Conservation (phyloP, 2,888 invertebrate species). For the Xylota segnis region DNA sequence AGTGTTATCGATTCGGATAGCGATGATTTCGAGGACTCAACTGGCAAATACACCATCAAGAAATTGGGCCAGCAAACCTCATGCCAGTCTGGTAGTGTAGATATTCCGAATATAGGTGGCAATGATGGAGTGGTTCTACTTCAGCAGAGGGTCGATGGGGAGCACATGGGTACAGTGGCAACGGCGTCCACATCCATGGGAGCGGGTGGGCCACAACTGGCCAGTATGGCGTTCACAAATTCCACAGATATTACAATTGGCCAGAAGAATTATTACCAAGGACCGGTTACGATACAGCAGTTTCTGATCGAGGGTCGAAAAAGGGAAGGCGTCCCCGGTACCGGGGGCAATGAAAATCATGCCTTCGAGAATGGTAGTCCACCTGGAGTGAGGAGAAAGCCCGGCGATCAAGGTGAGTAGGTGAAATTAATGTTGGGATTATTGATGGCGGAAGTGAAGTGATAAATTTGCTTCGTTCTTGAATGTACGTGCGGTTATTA, state of each 20-base stretch:
- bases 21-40: slow-evolving; percentile 79
- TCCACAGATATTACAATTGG: slow-evolving; percentile 91
- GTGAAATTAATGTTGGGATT: neutral
- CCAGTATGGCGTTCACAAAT: slow-evolving; percentile 88
- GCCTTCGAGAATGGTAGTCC: slow-evolving; percentile 74
- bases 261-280: slow-evolving; percentile 91
- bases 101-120: slow-evolving; percentile 79
- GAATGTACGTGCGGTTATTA: too few species aligned
- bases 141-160: slow-evolving; percentile 56
- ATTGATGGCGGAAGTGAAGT: neutral
- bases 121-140: slow-evolving; percentile 77
- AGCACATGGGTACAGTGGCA: slow-evolving; percentile 36
- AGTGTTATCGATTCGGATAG: slow-evolving; percentile 83
- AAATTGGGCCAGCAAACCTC: slow-evolving; percentile 82
- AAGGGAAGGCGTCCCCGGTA: slow-evolving; percentile 66
- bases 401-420: slow-evolving; percentile 48
- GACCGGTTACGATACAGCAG: slow-evolving; percentile 91
- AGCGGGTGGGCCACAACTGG: slow-evolving; percentile 84
- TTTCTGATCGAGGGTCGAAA: slow-evolving; percentile 86
- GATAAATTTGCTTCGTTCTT: neutral
- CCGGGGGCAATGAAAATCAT: slow-evolving; percentile 80
- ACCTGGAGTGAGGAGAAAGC: slow-evolving; percentile 77
- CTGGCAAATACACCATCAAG: slow-evolving; percentile 81
- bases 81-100: slow-evolving; percentile 78
- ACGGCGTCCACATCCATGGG: slow-evolving; percentile 49